These are phyloP conservation scores for Oreocharis arfaki DNA, from an alignment of 2,113 vertebrate genomes.

Conservation along the genomic window DNA sequence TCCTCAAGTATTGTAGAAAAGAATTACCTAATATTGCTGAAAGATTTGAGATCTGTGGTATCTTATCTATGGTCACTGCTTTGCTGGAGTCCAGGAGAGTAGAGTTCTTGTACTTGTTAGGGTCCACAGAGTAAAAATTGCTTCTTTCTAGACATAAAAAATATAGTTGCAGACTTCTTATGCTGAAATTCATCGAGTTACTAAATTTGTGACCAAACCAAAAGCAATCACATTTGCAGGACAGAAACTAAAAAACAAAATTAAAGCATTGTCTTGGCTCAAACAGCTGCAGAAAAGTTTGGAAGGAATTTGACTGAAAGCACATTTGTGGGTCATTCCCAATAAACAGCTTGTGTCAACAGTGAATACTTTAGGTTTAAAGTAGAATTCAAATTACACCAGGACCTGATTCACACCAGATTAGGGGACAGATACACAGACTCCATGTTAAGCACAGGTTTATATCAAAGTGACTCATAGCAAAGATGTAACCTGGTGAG, in stretches of 20 bases:
- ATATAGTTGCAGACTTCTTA: neutral
- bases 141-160: conserved; percentile 29
- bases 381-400: neutral
- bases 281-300: neutral
- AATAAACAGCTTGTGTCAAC: neutral
- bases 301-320: neutral
- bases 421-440: neutral
- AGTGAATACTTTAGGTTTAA: neutral
- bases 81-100: conserved; percentile 84
- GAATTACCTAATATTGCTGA: conserved; percentile 82
- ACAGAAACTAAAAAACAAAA: neutral
- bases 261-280: neutral
- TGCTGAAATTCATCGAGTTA: neutral
- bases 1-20: neutral
- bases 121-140: neutral
- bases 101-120: conserved; percentile 77
- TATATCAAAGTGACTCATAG: neutral
- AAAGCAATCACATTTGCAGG: neutral
- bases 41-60: conserved; percentile 71
- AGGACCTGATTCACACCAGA: neutral
- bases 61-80: conserved; percentile 73
- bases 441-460: neutral
- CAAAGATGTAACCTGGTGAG: neutral
- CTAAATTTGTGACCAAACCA: neutral
- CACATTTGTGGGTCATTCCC: neutral